These are phyloP conservation scores for Pseudobourletiella spinata DNA, from an alignment of 1,140 invertebrate species.

Conservation along the genomic window DNA sequence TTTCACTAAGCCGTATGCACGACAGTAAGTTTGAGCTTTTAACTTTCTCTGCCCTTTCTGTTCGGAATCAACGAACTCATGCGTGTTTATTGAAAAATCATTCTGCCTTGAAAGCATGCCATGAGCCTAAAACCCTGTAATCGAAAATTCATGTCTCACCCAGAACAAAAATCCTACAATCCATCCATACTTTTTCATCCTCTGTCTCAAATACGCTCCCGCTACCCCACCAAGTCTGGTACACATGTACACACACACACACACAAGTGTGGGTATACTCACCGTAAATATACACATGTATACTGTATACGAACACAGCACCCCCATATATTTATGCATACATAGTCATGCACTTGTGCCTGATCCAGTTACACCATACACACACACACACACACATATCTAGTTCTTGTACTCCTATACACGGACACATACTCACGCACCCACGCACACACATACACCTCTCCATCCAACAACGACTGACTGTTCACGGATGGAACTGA, in stretches of 20 bases:
- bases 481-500: too few species aligned
- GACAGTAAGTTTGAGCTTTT: slow-evolving; percentile 33
- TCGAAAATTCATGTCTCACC: slow-evolving; percentile 36
- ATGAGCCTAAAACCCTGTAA: slow-evolving; percentile 37
- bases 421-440: background rate
- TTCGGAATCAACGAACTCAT: slow-evolving; percentile 35
- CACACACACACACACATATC: background rate
- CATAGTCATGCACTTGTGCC: too few species aligned
- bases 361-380: too few species aligned
- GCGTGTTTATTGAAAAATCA: slow-evolving; percentile 37
- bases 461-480: too few species aligned
- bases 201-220: slow-evolving; percentile 6
- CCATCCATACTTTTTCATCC: slow-evolving; percentile 34
- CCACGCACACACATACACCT: background rate
- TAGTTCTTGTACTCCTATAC: background rate
- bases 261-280: too few species aligned
- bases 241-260: background rate
- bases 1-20: slow-evolving; percentile 25
- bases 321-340: too few species aligned
- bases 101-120: slow-evolving; percentile 36
- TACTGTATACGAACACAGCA: too few species aligned
- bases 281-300: too few species aligned
- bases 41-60: slow-evolving; percentile 36
- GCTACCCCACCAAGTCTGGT: background rate
- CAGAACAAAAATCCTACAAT: slow-evolving; percentile 36